These are phyloP conservation scores for Drosophila prolongata DNA, from an alignment of 2,888 invertebrate species.

Conservation along the genomic window DNA sequence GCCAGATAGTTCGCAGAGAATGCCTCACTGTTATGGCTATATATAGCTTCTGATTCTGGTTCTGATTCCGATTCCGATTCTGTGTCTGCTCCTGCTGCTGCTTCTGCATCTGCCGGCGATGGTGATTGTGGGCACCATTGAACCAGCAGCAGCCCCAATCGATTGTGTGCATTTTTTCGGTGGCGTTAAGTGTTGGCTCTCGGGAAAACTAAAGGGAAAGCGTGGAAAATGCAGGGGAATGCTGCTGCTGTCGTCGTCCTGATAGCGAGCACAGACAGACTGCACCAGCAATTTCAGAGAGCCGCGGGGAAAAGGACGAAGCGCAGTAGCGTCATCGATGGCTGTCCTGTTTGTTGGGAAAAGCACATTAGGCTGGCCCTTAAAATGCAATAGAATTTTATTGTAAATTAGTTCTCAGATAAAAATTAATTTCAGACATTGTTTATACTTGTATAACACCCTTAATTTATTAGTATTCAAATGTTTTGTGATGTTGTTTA, in stretches of 20 bases:
- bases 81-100: slow-evolving; percentile 10
- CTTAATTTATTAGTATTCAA: too few species aligned
- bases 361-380: slow-evolving; percentile 19
- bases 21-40: slow-evolving; percentile 24
- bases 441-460: too few species aligned
- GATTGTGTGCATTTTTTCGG: slow-evolving; percentile 66
- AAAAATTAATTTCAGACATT: too few species aligned
- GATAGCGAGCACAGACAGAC: slow-evolving; percentile 54
- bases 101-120: slow-evolving; percentile 7
- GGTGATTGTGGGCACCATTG: slow-evolving; percentile 52
- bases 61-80: slow-evolving; percentile 22
- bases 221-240: neutral
- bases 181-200: slow-evolving; percentile 61
- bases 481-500: too few species aligned
- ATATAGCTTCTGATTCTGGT: slow-evolving; percentile 29
- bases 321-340: slow-evolving; percentile 59
- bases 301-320: slow-evolving; percentile 24
- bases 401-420: too few species aligned
- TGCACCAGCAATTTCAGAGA: slow-evolving; percentile 25
- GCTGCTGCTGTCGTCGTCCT: slow-evolving; percentile 51
- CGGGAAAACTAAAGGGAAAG: slow-evolving; percentile 18
- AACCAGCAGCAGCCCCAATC: slow-evolving; percentile 57
- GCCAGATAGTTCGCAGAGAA: slow-evolving; percentile 74
- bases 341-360: slow-evolving; percentile 19
- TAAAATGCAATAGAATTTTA: too few species aligned